phyloP scores from a whole-genome alignment of 2,888 invertebrate genomes.

The Strigamia transsilvanica region DNA sequence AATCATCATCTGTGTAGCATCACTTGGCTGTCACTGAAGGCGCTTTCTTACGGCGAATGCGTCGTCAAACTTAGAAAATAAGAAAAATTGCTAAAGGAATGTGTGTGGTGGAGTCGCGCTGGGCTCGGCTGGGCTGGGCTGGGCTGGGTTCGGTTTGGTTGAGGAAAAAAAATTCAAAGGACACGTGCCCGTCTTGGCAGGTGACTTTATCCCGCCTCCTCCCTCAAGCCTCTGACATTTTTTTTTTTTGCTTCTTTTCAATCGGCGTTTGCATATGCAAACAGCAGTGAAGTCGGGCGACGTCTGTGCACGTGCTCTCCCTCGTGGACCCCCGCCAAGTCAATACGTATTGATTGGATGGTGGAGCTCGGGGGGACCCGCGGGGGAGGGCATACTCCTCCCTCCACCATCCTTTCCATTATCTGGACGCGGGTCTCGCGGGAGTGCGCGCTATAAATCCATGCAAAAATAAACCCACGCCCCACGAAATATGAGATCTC shows the following conservation, averaged over 20 bases:
- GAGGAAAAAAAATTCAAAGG: neutral
- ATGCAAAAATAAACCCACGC: constrained; percentile 54
- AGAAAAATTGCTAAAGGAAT: constrained; percentile 39
- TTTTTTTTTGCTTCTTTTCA: constrained; percentile 43
- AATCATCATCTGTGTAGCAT: constrained; percentile 46
- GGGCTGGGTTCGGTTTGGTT: neutral
- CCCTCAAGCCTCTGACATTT: constrained; percentile 35
- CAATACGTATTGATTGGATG: constrained; percentile 55
- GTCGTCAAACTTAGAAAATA: constrained; percentile 30
- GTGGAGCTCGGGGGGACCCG: constrained; percentile 41
- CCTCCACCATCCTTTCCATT: constrained; percentile 54
- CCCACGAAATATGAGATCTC: constrained; percentile 53
- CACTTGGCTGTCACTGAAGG: constrained; percentile 42
- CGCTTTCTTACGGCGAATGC: constrained; percentile 43
- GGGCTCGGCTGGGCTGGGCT: neutral
- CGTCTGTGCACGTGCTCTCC: constrained; percentile 51
- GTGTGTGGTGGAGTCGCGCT: neutral
- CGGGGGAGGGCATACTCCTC: constrained; percentile 28
- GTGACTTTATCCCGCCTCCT: constrained; percentile 41
- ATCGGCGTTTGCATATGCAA: constrained; percentile 54
- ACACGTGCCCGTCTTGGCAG: constrained; percentile 31
- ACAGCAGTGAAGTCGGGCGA: constrained; percentile 49
- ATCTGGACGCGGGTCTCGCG: constrained; percentile 52
- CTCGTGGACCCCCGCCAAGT: constrained; percentile 52
- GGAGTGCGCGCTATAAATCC: constrained; percentile 53